Percentiles rank a stretch among this genome's conserved stretches.
These are phyloP conservation scores for Emydoidea blandingii DNA, from an alignment of 2,797 vertebrate genomes.

Conservation along the genomic window DNA sequence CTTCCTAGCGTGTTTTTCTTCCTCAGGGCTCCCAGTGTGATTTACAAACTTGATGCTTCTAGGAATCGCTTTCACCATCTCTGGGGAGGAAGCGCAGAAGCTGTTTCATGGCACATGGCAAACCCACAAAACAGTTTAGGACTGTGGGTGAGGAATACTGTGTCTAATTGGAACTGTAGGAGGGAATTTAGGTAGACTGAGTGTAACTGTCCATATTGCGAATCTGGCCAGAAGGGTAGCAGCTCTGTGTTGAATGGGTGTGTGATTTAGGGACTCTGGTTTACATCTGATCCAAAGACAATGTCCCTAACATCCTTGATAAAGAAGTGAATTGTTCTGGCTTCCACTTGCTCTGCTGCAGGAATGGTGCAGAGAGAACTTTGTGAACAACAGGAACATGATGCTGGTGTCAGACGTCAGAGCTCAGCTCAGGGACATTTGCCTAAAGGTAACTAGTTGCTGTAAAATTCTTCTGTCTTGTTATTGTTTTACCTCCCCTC, in stretches of 20 bases:
- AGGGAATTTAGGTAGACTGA: neutral
- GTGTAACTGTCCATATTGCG: accelerated
- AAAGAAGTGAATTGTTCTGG: neutral
- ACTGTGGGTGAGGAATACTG: neutral
- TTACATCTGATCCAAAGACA: neutral
- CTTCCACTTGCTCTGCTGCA: conserved; percentile 62
- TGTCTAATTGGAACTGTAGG: neutral
- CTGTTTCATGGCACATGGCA: neutral
- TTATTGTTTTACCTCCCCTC: neutral
- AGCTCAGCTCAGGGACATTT: conserved; percentile 94
- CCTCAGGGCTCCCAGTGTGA: accelerated
- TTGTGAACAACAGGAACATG: conserved; percentile 96
- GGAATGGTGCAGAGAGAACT: conserved; percentile 98
- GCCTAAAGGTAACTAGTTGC: conserved; percentile 88
- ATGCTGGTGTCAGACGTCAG: conserved; percentile 90
- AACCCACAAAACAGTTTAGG: neutral
- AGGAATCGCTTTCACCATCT: neutral
- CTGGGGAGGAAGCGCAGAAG: neutral
- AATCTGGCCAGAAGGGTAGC: neutral
- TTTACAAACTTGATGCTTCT: neutral
- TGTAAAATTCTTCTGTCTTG: neutral
- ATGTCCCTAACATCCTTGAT: neutral
- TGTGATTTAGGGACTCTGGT: neutral
- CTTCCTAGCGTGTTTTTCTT: neutral
- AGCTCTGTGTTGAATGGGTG: neutral